phyloP scores from a whole-genome alignment of 2,888 invertebrate species.

The Eucriotettix oculatus region DNA sequence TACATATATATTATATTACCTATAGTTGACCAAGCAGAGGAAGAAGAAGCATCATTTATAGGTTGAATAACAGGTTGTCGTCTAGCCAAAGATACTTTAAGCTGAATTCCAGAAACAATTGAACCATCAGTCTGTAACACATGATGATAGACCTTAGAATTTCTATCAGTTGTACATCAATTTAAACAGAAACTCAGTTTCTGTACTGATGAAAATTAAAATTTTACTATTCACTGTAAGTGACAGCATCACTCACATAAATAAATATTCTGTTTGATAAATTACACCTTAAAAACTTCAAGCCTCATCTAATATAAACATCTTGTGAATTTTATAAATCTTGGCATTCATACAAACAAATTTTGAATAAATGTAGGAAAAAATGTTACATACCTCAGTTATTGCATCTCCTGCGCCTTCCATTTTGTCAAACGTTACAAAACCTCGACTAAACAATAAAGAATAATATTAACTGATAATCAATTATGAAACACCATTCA shows the following conservation, averaged over 20 bases:
- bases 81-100: conserved; percentile 68
- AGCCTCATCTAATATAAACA: too few relatives aligned
- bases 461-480: not conserved
- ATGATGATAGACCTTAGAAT: not conserved
- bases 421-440: conserved; percentile 79
- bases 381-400: conserved; percentile 34
- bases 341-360: too few relatives aligned
- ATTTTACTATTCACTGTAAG: too few relatives aligned
- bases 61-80: conserved; percentile 64
- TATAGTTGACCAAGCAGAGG: conserved; percentile 56
- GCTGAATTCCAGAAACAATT: conserved; percentile 51
- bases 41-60: conserved; percentile 53
- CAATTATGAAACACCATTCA: conserved; percentile 1
- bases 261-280: too few relatives aligned
- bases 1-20: conserved; percentile 24
- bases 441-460: conserved; percentile 53
- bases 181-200: too few relatives aligned
- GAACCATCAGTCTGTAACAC: conserved; percentile 47
- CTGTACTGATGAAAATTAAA: too few relatives aligned
- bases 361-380: not conserved
- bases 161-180: too few relatives aligned
- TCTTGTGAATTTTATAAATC: too few relatives aligned
- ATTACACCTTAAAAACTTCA: too few relatives aligned
- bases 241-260: too few relatives aligned
- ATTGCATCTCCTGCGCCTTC: conserved; percentile 77